Percentiles rank a stretch among this genome's conserved stretches.
Evolutionary conservation across 2,797 vertebrate genomes (phyloP).

Genomic region (Myoxocephalus aenaeus): DNA sequence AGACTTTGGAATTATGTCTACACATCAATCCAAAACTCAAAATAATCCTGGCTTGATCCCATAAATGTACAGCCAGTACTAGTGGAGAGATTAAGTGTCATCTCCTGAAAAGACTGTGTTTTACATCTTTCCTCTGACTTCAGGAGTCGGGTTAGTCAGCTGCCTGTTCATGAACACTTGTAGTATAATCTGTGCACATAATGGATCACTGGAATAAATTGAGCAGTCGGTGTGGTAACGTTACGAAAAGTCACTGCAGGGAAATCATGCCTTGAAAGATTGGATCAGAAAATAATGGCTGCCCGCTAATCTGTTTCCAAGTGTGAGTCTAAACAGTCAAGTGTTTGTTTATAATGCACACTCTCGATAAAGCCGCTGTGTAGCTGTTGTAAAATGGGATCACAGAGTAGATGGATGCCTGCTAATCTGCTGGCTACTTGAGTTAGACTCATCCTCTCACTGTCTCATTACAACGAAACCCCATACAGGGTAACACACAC

Average conservation of each 20-base stretch:
- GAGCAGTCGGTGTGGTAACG: constrained; percentile 34
- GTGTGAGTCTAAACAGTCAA: constrained; percentile 29
- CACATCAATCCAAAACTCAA: background rate
- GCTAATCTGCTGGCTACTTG: constrained; percentile 69
- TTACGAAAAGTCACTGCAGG: constrained; percentile 47
- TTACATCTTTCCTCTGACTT: constrained; percentile 6
- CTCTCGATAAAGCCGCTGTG: constrained; percentile 43
- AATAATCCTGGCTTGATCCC: background rate
- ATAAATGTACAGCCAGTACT: background rate
- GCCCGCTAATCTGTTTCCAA: constrained; percentile 47
- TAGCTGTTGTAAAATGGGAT: constrained; percentile 58
- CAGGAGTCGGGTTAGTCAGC: constrained; percentile 13
- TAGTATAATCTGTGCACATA: constrained; percentile 43
- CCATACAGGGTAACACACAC: constrained; percentile 17
- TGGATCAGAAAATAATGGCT: constrained; percentile 48
- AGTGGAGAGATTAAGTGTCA: background rate
- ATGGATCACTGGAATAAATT: constrained; percentile 50
- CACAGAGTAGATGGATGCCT: constrained; percentile 46
- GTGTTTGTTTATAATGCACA: constrained; percentile 46
- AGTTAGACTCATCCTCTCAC: constrained; percentile 55
- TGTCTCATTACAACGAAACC: constrained; percentile 25
- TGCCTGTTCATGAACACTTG: constrained; percentile 44
- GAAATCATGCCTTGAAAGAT: constrained; percentile 49
- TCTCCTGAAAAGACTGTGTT: constrained; percentile 4
- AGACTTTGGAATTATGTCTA: background rate